Percentiles rank a stretch among this genome's conserved stretches.
These are phyloP conservation scores for Phoxinus phoxinus DNA, from an alignment of 2,113 vertebrate genomes.

Conservation along the genomic window DNA sequence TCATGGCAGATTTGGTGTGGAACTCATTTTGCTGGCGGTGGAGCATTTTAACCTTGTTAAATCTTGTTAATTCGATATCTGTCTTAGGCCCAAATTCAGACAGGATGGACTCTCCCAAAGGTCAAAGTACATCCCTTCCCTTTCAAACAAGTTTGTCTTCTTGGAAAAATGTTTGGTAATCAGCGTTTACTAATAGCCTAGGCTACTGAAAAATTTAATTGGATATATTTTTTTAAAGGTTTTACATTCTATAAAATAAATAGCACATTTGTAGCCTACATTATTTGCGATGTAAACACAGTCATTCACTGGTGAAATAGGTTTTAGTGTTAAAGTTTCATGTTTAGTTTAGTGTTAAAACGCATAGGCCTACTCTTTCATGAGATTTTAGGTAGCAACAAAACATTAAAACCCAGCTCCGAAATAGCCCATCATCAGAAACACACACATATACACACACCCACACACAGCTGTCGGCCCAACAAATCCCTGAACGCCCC, in stretches of 20 bases:
- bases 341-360: too few species aligned
- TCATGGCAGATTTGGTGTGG: neutral
- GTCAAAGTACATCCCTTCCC: slow-evolving; percentile 17
- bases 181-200: neutral
- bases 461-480: slow-evolving; percentile 38
- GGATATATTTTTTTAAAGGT: too few species aligned
- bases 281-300: too few species aligned
- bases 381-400: slow-evolving; percentile 76
- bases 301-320: neutral
- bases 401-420: slow-evolving; percentile 77
- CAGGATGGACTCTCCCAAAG: neutral
- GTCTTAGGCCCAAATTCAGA: slow-evolving; percentile 2
- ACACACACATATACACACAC: neutral
- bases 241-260: neutral
- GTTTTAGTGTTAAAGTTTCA: neutral
- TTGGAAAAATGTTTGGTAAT: neutral
- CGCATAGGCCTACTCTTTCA: slow-evolving; percentile 38
- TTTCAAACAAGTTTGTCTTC: neutral
- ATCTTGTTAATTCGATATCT: slow-evolving; percentile 12
- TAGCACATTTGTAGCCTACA: neutral
- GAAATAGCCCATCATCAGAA: slow-evolving; percentile 69
- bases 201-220: too few species aligned
- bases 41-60: neutral
- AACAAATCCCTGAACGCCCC: slow-evolving; percentile 63
- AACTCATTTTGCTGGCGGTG: neutral